Evolutionary conservation across 1,140 invertebrate species (phyloP), one percentile per base, ranked within the genome.

Genomic region (Pissodes strobi): DNA sequence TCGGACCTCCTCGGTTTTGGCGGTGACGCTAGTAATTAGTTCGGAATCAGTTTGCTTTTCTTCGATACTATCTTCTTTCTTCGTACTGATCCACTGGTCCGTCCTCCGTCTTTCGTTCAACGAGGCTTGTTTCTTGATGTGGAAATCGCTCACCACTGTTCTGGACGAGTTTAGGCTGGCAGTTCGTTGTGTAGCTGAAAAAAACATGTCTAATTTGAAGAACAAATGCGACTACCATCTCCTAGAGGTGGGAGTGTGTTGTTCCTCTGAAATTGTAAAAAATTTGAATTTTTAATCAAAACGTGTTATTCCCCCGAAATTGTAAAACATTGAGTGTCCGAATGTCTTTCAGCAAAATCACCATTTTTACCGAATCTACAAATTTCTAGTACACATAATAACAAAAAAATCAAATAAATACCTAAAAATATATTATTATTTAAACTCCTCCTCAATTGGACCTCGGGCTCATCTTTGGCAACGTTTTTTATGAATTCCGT

Each of bases 1-100:
- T 39, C 77, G 78, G 51, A 77, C 80, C 59, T 81, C 69, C 12
- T 79, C 72, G 17, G 46, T 65, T 19, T 71, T 73, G 2, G 46
- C 37, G n/a, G 69, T 53, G 2, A 68, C 73, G n/a, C 70, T 70
- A 6, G 43, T 65, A 5, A 70, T 71, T 21, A 75, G 69, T 27
- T 72, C 69, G n/a, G 70, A 55, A 15, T 67, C 61, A 1, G 59
- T 59, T 48, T 63, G 67, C 18, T 69, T 69, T 51, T 68, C 48
- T 51, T 57, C 58, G n/a, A 39, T 17, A 0, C 53, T 53, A 17
- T 72, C 66, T 12, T 72, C 62, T 39, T 74, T 70, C 48, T 67
- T 67, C 30, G 62, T 64, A 30, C 56, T 70, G 39, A 74, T 67
- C 66, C 68, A 74, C 34, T 73, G 64, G 30, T 76, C 72, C 15